Percentiles rank a stretch among this genome's conserved stretches.
phyloP scores from a whole-genome alignment of 2,113 vertebrate genomes.

The Channa maculata region DNA sequence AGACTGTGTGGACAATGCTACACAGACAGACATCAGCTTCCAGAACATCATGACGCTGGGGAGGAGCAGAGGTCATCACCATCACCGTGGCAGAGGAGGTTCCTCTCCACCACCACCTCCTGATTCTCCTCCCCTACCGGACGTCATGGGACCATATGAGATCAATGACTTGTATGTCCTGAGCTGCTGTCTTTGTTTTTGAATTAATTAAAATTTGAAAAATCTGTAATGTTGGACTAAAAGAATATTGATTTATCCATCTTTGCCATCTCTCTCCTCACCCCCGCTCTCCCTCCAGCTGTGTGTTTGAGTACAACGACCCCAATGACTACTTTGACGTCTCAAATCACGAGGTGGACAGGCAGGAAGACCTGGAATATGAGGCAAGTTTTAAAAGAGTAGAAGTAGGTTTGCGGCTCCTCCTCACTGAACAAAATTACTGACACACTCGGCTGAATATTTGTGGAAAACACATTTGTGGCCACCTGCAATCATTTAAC shows the following conservation, averaged over 20 bases:
- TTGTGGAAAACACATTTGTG: too few species aligned
- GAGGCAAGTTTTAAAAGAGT: conserved; percentile 78
- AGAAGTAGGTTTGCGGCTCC: too few species aligned
- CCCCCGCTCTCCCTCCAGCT: conserved; percentile 61
- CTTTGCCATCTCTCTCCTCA: too few species aligned
- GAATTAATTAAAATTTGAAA: background rate
- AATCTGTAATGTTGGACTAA: background rate
- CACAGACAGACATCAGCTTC: conserved; percentile 91
- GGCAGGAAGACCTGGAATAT: conserved; percentile 87
- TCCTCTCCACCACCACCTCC: conserved; percentile 32
- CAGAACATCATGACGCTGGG: conserved; percentile 84
- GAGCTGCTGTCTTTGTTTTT: background rate
- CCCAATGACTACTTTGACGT: conserved; percentile 86
- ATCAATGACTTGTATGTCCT: conserved; percentile 49
- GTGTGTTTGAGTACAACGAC: conserved; percentile 85
- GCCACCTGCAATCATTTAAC: too few species aligned
- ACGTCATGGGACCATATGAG: conserved; percentile 79
- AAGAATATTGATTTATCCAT: background rate
- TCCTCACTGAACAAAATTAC: too few species aligned
- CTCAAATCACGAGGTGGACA: conserved; percentile 84
- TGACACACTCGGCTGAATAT: too few species aligned
- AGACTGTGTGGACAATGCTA: conserved; percentile 86
- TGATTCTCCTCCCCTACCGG: conserved; percentile 78
- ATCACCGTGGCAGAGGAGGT: conserved; percentile 23
- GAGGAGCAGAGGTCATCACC: conserved; percentile 54